Evolutionary conservation across 2,888 invertebrate species (phyloP), one percentile per base, ranked within the genome.

Genomic region (Lobophora halterata): DNA sequence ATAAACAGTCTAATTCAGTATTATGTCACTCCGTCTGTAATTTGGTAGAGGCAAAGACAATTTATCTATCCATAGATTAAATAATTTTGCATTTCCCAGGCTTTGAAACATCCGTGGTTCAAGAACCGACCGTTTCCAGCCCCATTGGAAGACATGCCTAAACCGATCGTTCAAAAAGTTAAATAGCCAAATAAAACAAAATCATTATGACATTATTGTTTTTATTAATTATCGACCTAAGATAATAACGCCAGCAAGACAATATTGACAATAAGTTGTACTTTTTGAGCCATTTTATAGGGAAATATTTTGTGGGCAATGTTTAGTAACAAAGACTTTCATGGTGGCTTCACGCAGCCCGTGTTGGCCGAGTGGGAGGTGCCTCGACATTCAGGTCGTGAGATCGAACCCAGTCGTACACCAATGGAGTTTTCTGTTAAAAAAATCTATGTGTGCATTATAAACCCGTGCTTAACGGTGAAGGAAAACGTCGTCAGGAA

Each of bases 51-150:
- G n/a, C n/a, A n/a, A n/a, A n/a, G n/a, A n/a, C n/a, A n/a, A n/a
- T n/a, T n/a, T n/a, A n/a, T n/a, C n/a, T 18, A 29, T 10, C 7
- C 3, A 2, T 3, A 23, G 5, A 10, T 17, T 21, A 11, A 8
- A 28, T 6, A 1, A 28, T 25, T 42, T 52, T 14, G 4, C n/a
- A n/a, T n/a, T 46, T 87, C 88, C 20, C 79, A 95, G 94, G 94
- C 95, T 3, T 68, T 95, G 17, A 79, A 88, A 26, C 93, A 95
- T 69, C 79, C 80, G 7, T 96, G 94, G 87, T 95, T 96, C 72
- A 89, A 88, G 61, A 90, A 88, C 1, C 86, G 88, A 41, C 95
- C 95, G 0, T 76, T 89, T 12, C 92, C 93, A 2, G 90, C 92
- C 13, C 61, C 88, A 3, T 71, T 92, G 51, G 79, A 88, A 26